Evolutionary conservation across 2,888 invertebrate species (phyloP).

Genomic region (Leucoma salicis): DNA sequence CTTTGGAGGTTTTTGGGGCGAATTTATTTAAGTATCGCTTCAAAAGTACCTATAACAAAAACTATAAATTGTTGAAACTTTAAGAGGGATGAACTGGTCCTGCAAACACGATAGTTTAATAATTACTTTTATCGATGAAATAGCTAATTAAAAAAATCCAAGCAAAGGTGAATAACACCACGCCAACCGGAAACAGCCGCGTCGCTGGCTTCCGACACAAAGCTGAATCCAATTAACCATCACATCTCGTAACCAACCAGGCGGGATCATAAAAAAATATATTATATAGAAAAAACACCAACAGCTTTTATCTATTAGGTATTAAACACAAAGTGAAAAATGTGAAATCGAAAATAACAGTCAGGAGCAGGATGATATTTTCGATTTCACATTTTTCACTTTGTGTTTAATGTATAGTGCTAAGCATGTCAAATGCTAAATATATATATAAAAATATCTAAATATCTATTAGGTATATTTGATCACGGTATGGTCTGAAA

Average conservation of each 20-base stretch:
- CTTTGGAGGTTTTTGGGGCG: slow-evolving; percentile 37
- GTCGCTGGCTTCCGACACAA: slow-evolving; percentile 61
- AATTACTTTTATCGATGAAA: too few relatives aligned
- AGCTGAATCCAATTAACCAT: slow-evolving; percentile 74
- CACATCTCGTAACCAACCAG: slow-evolving; percentile 45
- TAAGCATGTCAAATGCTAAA: too few relatives aligned
- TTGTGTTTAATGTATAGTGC: too few relatives aligned
- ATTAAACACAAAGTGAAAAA: too few relatives aligned
- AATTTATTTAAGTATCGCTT: slow-evolving; percentile 40
- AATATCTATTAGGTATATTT: too few relatives aligned
- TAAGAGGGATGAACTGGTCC: slow-evolving; percentile 4
- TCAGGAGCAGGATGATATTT: too few relatives aligned
- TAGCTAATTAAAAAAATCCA: slow-evolving; percentile 31
- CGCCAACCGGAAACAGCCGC: slow-evolving; percentile 46
- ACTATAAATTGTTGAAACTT: slow-evolving; percentile 25
- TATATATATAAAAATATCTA: too few relatives aligned
- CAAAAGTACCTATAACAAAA: slow-evolving; percentile 30
- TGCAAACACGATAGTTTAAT: neutral
- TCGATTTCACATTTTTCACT: too few relatives aligned
- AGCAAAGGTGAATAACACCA: slow-evolving; percentile 55
- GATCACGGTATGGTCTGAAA: too few relatives aligned
- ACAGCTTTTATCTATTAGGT: too few relatives aligned
- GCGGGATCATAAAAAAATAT: slow-evolving; percentile 50
- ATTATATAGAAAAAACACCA: too few relatives aligned
- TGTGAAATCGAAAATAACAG: too few relatives aligned